These are phyloP conservation scores for Hedya salicella DNA, from an alignment of 2,888 invertebrate species.

Conservation along the genomic window DNA sequence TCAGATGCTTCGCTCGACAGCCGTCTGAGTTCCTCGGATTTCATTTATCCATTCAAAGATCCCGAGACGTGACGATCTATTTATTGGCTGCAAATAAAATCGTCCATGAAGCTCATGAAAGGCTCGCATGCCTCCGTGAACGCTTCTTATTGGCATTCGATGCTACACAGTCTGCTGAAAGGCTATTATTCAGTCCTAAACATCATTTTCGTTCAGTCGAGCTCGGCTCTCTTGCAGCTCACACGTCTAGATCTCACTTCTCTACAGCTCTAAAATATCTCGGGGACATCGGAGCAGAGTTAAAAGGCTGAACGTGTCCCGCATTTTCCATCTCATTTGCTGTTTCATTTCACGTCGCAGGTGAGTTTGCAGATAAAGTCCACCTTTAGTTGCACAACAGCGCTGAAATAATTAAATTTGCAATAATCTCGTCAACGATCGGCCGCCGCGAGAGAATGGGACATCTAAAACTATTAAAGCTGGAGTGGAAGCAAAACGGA, in stretches of 20 bases:
- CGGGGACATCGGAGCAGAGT: too few species aligned
- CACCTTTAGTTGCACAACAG: slow-evolving; percentile 28
- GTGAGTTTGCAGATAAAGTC: slow-evolving; percentile 37
- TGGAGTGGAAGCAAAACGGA: slow-evolving; percentile 45
- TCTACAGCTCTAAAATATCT: slow-evolving; percentile 4
- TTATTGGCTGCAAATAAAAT: slow-evolving; percentile 68
- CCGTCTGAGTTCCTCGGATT: slow-evolving; percentile 23
- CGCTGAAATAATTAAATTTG: slow-evolving; percentile 46
- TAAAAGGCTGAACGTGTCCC: slow-evolving; percentile 9
- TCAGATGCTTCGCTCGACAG: slow-evolving; percentile 6
- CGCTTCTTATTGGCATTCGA: slow-evolving; percentile 60
- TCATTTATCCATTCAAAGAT: slow-evolving; percentile 36
- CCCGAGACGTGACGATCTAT: slow-evolving; percentile 40
- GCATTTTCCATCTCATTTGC: slow-evolving; percentile 48
- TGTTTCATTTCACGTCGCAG: slow-evolving; percentile 31
- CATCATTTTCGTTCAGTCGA: slow-evolving; percentile 50
- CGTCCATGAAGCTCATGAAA: slow-evolving; percentile 54
- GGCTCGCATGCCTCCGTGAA: slow-evolving; percentile 60
- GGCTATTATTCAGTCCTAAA: slow-evolving; percentile 25
- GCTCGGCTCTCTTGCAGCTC: slow-evolving; percentile 49
- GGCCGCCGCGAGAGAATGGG: slow-evolving; percentile 45
- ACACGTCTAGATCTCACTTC: slow-evolving; percentile 47
- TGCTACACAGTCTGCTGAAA: slow-evolving; percentile 52
- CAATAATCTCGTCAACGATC: slow-evolving; percentile 45
- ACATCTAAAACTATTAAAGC: slow-evolving; percentile 56